Evolutionary conservation across 2,113 vertebrate species (phyloP), one percentile per base, ranked within the genome.

Genomic region (Pogonocichla stellata): DNA sequence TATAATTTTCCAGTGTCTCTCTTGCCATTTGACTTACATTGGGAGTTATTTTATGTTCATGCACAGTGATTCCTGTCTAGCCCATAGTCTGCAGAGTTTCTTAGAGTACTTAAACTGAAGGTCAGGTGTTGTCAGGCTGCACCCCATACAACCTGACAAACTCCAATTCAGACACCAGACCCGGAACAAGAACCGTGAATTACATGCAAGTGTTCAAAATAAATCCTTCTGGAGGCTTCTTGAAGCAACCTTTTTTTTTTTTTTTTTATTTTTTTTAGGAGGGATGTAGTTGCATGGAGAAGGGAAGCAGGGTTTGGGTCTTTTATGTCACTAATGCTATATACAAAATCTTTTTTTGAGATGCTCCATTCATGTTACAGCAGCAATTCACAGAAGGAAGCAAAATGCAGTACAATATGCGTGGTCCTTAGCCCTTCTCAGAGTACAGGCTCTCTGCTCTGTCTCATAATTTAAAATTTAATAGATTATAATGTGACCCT

Each of bases 141-240:
- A 33, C 43, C 19, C 38, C 36, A 8, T 50, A n/a, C 18, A 86
- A 8, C 17, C 47, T 71, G 38, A 54, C 15, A 36, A 81, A 58
- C 22, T 6, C 47, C 38, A 45, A 0, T 36, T 42, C 8, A 57
- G 20, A 61, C 16, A 33, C 13, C 24, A 60, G 34, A 29, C 19
- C 22, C 84, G 45, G 25, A 70, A 57, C 24, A 67, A 85, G 22
- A 61, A 25, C 0, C 0, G 12, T 2, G 4, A 50, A 29, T 51
- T 56, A 5, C 18, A 45, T 2, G 16, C 19, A 54, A 4, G 8
- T 57, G 10, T 50, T 62, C 1, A 29, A 81, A 50, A 20, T 3
- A 62, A 71, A 67, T 80, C 23, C 25, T n/a, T 19, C 13, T 65
- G 26, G 3, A 80, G 17, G 8, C 25, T 75, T 88, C 72, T 43